Base-by-base conservation (phyloP, 1,140 invertebrate genomes). In the Augochlora pura region DNA sequence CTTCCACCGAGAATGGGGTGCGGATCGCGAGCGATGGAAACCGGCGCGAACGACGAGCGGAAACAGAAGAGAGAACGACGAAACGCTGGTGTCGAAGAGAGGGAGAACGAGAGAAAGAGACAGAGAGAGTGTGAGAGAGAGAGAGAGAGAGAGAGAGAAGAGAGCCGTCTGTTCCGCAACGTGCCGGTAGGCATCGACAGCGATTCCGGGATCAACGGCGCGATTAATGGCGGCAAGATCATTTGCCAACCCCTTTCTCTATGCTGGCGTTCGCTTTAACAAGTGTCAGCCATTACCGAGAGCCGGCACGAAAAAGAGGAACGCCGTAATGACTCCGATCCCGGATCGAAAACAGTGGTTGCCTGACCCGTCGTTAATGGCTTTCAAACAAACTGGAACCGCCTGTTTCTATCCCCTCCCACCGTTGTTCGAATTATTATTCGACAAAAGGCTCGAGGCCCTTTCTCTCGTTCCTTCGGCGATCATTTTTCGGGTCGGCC, bases 141-240 rank as follows among this genome's bases (percentile, higher is more conserved):
- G 49, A 5, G 18, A 52, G 49, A 52, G 49, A 52, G 49, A 46
- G 38, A 18, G 1, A 9, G 10, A 38, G 18, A 23, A 1, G 14
- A 23, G 42, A 72, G 25, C 23, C 39, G 46, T 63, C 52, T 68
- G 65, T 74, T 84, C 38, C 42, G 39, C 59, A 42, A 49, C 63
- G 49, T 23, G 49, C 63, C 49, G 71, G 79, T 76, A 71, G 77
- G 57, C 76, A 77, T 80, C 84, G 84, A 60, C 85, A 64, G 59
- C 76, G 75, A 77, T 86, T 83, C 73, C 27, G 62, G 68, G 76
- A 85, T 86, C 84, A 79, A 32, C 64, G 75, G 49, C 49, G 77
- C 84, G 85, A 86, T 86, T 83, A 86, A 86, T 83, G 72, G 67
- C 66, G 52, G 57, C 67, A 71, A 63, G 80, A 86, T 86, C 84